Evolutionary conservation across 2,888 invertebrate genomes (phyloP), one percentile per base, ranked within the genome.

Genomic region (Alsophila aescularia): DNA sequence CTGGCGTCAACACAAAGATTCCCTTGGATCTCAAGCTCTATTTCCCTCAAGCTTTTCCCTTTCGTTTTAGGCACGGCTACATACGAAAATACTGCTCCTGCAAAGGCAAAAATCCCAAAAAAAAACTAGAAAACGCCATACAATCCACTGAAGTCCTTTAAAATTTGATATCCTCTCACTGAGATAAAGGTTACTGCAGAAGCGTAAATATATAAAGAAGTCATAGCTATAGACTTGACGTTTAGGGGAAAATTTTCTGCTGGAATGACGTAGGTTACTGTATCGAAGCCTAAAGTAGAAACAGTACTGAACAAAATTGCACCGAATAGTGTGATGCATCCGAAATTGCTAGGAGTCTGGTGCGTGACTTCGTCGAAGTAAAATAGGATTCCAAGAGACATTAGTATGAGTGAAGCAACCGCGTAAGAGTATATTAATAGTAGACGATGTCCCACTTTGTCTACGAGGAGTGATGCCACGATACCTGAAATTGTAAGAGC

Each of bases 171-270:
- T 29, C 90, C 75, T 67, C 90, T 92, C 0, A 90, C 85, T 0
- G 89, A 84, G 2, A 84, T 35, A 59, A 93, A 93, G 0, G 90
- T 90, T 6, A 91, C 67, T 0, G 89, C 35, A 9, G 54, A 39
- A 36, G 87, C 85, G 59, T 90, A 85, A 1, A 93, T 70, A 50
- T 88, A 92, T 0, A 89, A 75, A 0, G 84, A 62, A 0, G 92
- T 92, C 58, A 93, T 89, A 0, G 93, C 93, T 0, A 87, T 72
- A 0, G 92, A 90, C 67, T 93, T 93, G 0, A 93, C 90, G 60
- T 93, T 93, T 0, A 93, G 79, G 0, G 93, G 92, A 57, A 93
- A 93, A 16, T 93, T 77, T 73, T 93, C 93, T 0, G 92, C 92
- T 18, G 92, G 82, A 58, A 93, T 85, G 51, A 90, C 81, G 34